Evolutionary conservation across 2,113 vertebrate genomes (phyloP).

Genomic region (Tonatia bakeri): DNA sequence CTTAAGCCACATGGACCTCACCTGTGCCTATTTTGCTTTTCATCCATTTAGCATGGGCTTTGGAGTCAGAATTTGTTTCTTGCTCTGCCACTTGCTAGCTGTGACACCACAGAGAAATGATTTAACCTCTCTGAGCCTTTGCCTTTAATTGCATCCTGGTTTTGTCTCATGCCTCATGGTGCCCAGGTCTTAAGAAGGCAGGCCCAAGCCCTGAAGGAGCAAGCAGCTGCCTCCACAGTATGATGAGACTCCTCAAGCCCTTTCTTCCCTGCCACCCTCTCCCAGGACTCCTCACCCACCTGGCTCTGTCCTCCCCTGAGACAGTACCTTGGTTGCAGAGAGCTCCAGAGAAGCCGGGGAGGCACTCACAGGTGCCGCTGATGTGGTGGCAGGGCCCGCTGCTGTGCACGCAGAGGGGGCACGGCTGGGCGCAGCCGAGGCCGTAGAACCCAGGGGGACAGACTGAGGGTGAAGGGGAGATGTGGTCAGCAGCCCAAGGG

Average conservation of each 20-base stretch:
- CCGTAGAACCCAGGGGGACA: conserved; percentile 95
- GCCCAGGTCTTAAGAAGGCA: neutral
- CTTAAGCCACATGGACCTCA: neutral
- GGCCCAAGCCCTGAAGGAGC: neutral
- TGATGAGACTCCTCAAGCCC: neutral
- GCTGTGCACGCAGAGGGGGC: conserved; percentile 95
- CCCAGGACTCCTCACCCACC: neutral
- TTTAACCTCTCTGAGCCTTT: neutral
- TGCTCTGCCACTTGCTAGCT: neutral
- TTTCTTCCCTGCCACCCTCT: neutral
- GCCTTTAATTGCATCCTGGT: neutral
- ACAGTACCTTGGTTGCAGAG: conserved; percentile 95
- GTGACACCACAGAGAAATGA: neutral
- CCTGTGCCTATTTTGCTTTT: neutral
- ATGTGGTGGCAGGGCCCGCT: conserved; percentile 93
- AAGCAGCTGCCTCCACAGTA: neutral
- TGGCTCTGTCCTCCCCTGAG: neutral
- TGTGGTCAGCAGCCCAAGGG: neutral
- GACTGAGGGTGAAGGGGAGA: conserved; percentile 79
- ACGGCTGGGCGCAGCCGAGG: conserved; percentile 91
- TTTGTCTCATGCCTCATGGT: neutral
- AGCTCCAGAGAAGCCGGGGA: conserved; percentile 91
- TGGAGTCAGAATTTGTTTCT: neutral
- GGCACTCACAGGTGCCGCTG: conserved; percentile 93
- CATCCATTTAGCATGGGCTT: neutral